Conservation (phyloP, 2,797 vertebrate species). For the Capromys pilorides region DNA sequence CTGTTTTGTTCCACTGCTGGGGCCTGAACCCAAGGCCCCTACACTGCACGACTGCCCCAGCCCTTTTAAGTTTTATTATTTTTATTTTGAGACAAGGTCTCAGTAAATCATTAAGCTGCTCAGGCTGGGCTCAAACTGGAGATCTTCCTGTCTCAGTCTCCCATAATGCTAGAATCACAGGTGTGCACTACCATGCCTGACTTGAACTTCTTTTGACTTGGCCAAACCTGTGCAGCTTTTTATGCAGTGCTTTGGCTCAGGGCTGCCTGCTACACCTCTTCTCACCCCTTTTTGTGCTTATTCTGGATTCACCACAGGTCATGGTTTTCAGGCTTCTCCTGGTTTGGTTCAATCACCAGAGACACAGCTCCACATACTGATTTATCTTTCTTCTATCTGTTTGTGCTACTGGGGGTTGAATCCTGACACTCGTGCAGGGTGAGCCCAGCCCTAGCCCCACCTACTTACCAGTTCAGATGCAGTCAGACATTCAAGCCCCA, state of each 20-base stretch:
- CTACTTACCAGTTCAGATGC: neutral
- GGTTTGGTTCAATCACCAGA: neutral
- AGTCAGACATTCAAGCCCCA: neutral
- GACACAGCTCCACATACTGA: neutral
- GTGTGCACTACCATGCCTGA: neutral
- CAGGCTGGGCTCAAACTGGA: neutral
- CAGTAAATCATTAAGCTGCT: neutral
- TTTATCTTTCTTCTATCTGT: neutral
- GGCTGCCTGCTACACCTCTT: neutral
- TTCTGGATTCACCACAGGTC: neutral
- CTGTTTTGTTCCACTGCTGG: neutral
- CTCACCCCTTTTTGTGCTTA: neutral
- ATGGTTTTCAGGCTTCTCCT: neutral
- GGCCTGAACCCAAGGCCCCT: neutral
- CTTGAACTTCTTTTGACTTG: neutral
- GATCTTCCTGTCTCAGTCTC: neutral
- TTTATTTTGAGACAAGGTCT: neutral
- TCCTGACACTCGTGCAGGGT: neutral
- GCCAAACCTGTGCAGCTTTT: neutral
- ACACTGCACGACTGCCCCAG: neutral
- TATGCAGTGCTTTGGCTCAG: neutral
- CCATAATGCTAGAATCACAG: neutral
- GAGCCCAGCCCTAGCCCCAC: neutral
- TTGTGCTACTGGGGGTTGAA: neutral
- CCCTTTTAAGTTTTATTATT: neutral